phyloP scores from a whole-genome alignment of 1,140 invertebrate genomes.

The Paracyclopina nana region DNA sequence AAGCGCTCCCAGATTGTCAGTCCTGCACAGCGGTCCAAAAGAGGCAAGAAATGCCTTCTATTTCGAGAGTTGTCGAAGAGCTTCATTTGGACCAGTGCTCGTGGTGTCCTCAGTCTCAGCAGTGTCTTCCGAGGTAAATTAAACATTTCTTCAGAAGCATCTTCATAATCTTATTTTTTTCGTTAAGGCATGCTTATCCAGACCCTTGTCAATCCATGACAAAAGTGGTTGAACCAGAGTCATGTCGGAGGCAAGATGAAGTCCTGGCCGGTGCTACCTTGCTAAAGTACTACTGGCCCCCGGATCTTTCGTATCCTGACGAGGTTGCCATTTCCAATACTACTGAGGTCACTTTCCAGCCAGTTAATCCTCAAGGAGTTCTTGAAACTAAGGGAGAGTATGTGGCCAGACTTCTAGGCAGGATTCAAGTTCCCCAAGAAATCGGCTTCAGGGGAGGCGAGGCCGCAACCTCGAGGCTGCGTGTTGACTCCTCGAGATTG shows the following conservation, averaged over 20 bases:
- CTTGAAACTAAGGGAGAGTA: too few relatives aligned
- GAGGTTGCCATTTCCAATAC: constrained; percentile 52
- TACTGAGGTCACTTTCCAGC: constrained; percentile 51
- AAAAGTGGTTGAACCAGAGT: constrained; percentile 42
- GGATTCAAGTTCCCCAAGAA: too few relatives aligned
- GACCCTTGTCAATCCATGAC: constrained; percentile 48
- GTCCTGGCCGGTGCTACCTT: constrained; percentile 67
- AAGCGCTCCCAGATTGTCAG: constrained; percentile 61
- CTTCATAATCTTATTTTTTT: too few relatives aligned
- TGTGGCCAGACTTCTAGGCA: too few relatives aligned
- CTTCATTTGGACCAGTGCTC: not conserved
- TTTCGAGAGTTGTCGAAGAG: constrained; percentile 20
- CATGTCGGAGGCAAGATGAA: constrained; percentile 57
- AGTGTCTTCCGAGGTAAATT: constrained; percentile 44
- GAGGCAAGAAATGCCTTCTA: constrained; percentile 38
- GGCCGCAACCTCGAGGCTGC: too few relatives aligned
- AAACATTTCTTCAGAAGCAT: too few relatives aligned
- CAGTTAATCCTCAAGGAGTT: too few relatives aligned
- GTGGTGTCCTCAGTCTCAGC: constrained; percentile 21
- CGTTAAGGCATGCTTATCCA: constrained; percentile 44
- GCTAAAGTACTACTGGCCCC: constrained; percentile 61
- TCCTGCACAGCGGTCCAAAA: constrained; percentile 50
- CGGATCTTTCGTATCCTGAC: constrained; percentile 66
- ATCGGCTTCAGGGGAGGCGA: too few relatives aligned
- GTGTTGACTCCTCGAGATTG: too few relatives aligned